Evolutionary conservation across 2,888 invertebrate species (phyloP).

Genomic region (Drosophila mercatorum): DNA sequence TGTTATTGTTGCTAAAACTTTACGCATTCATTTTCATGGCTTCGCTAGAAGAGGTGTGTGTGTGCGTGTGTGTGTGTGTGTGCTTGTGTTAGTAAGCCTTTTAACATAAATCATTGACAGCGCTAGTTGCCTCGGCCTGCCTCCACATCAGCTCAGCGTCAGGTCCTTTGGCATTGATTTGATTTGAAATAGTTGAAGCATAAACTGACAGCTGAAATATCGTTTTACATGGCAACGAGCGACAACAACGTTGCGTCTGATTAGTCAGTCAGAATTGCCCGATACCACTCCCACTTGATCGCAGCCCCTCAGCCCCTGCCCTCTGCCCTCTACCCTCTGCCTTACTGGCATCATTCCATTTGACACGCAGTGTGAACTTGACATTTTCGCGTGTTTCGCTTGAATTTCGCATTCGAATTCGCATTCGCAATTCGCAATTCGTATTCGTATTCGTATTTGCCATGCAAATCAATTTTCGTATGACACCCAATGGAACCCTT

Average conservation of each 20-base stretch:
- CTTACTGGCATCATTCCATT: constrained; percentile 17
- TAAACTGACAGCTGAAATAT: constrained; percentile 78
- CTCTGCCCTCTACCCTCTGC: not conserved
- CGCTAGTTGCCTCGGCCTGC: not conserved
- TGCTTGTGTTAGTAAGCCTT: constrained; percentile 50
- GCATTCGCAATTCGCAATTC: constrained; percentile 8
- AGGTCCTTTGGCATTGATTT: constrained; percentile 73
- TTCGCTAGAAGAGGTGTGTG: constrained; percentile 42
- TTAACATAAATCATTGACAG: constrained; percentile 75
- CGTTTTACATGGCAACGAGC: constrained; percentile 69
- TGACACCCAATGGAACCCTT: constrained; percentile 37
- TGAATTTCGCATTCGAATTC: constrained; percentile 29
- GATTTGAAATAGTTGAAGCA: constrained; percentile 76
- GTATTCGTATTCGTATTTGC: constrained; percentile 25
- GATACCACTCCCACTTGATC: constrained; percentile 21
- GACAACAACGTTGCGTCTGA: constrained; percentile 66
- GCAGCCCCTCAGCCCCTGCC: not conserved
- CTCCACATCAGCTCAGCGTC: constrained; percentile 8
- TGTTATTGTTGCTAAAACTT: constrained; percentile 32
- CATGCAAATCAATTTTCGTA: constrained; percentile 52
- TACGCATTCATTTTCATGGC: constrained; percentile 42
- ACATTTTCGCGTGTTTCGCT: constrained; percentile 61
- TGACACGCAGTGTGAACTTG: constrained; percentile 67
- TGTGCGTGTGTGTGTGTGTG: constrained; percentile 12
- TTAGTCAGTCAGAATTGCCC: constrained; percentile 63